A percentile compares a stretch with the other conserved stretches of the same genome.
phyloP scores from a whole-genome alignment of 2,888 invertebrate species.

The Apamea anceps region DNA sequence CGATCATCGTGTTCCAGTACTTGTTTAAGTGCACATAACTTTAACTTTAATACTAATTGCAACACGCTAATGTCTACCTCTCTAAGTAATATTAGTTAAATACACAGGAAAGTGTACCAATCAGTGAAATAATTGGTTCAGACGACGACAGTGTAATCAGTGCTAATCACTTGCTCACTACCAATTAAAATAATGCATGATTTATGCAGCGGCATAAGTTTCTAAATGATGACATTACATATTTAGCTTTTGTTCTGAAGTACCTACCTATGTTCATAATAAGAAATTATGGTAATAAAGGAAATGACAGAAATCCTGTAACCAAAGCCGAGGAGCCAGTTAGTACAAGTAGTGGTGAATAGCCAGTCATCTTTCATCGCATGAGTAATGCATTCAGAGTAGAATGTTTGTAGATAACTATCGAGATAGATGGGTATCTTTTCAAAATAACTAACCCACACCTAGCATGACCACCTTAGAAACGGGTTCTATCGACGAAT shows the following conservation, averaged over 20 bases:
- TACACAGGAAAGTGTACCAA: constrained; percentile 54
- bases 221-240: constrained; percentile 34
- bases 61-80: constrained; percentile 19
- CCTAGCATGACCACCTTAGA: neutral
- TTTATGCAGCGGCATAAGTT: constrained; percentile 49
- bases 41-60: constrained; percentile 26
- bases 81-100: constrained; percentile 28
- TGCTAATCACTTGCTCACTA: constrained; percentile 50
- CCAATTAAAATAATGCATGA: constrained; percentile 57
- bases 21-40: constrained; percentile 10
- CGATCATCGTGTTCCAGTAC: neutral
- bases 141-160: constrained; percentile 32
- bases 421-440: neutral
- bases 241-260: neutral
- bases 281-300: constrained; percentile 11
- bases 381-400: neutral
- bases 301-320: constrained; percentile 12
- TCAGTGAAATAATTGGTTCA: constrained; percentile 55
- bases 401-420: neutral
- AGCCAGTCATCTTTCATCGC: neutral
- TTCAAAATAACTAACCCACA: neutral
- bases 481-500: no score
- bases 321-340: neutral
- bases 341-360: neutral
- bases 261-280: neutral